These are phyloP conservation scores for Cephus sareptanus DNA, from an alignment of 2,888 invertebrate genomes.

Conservation along the genomic window DNA sequence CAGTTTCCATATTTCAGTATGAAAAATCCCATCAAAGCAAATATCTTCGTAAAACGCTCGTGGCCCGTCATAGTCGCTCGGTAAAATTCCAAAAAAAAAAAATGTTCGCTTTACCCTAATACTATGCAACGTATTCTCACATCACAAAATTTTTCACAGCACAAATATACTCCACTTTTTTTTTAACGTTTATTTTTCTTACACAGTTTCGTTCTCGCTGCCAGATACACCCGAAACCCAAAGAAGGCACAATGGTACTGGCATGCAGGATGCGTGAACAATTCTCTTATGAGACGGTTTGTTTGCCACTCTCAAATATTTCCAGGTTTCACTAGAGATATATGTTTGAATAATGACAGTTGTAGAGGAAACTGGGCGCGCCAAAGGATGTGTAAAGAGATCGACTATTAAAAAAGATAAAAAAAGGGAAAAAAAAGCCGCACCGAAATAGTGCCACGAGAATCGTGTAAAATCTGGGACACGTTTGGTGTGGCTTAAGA, in stretches of 20 bases:
- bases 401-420: constrained; percentile 25
- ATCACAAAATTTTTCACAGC: no score
- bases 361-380: constrained; percentile 39
- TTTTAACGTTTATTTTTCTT: no score
- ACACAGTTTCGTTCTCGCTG: no score
- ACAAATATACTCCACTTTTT: no score
- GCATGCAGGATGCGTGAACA: constrained; percentile 24
- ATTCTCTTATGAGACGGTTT: constrained; percentile 47
- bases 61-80: no score
- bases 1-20: no score
- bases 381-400: constrained; percentile 55
- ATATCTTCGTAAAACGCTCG: no score
- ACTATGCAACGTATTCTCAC: no score
- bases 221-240: neutral
- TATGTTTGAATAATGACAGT: constrained; percentile 46
- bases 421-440: neutral
- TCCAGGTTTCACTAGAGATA: constrained; percentile 44
- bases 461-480: neutral
- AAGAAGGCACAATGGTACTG: constrained; percentile 37
- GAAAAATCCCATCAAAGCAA: no score
- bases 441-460: no score
- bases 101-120: no score
- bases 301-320: constrained; percentile 53
- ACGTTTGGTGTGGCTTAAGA: neutral
- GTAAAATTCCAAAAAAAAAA: no score